Base-by-base conservation (phyloP, 2,888 invertebrate genomes). In the Alcis repandata region DNA sequence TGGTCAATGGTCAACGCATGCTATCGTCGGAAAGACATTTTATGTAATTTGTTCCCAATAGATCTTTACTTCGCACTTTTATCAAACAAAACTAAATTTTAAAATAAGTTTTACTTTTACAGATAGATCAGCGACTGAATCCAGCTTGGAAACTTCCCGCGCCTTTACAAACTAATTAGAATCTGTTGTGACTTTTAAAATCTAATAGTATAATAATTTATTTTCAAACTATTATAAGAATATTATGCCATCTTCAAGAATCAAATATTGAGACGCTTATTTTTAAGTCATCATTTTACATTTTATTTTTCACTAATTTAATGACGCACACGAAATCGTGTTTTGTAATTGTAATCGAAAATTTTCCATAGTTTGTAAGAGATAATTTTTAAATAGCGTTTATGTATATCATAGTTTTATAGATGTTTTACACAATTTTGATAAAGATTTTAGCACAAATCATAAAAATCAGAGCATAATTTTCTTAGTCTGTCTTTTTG, bases 401-500 rank as follows among this genome's bases (percentile, higher is more conserved):
- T 59, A 32, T 56, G 61, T 33, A 43, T 54, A 54, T 65, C 46
- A 58, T 58, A 45, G 41, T 66, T 67, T 65, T 70, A 69, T 61
- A 66, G 59, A 61, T 64, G 57, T 71, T 77, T 70, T 74, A 78
- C 77, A 80, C 72, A 59, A 68, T 71, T 78, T 80, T 80, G 74
- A 71, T 66, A 76, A 75, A 75, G 69, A 61, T 77, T 77, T 73
- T 45, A 33, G 40, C 63, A 63, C 53, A 48, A 67, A 33, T 56
- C 41, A 41, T 32, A 10, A 10, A 41, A 20, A 48, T 48, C 10
- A 19, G 33, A 17, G 15, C 15, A 49, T 33, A 17, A 19, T 43
- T 36, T 22, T 10, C 11, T n/a, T 13, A 27, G 27, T 27, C 27
- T 27, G 27, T 4, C 27, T 27, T 27, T 27, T 27, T 27, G 27